Evolutionary conservation across 2,888 invertebrate genomes (phyloP).

Genomic region (Megalurothrips usitatus): DNA sequence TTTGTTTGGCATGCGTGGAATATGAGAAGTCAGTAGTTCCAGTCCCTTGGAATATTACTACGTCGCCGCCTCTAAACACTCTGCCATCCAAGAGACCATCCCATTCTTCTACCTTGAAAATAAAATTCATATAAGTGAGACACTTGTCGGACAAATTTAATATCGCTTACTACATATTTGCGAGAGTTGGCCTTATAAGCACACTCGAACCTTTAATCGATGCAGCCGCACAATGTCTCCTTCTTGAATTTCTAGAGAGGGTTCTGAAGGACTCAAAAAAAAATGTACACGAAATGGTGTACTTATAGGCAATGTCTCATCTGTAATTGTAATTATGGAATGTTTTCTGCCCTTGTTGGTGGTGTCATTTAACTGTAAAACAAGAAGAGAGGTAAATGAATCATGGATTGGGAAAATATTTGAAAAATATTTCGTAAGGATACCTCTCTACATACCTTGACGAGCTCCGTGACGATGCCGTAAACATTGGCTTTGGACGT

Average conservation of each 20-base stretch:
- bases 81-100: neutral
- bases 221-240: neutral
- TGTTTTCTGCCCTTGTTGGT: neutral
- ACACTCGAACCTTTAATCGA: neutral
- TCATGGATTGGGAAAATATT: neutral
- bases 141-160: no score
- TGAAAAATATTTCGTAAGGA: neutral
- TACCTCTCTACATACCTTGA: neutral
- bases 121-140: neutral
- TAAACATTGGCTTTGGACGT: neutral
- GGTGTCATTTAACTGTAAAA: neutral
- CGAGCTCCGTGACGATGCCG: neutral
- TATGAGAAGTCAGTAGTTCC: neutral
- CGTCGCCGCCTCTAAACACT: neutral
- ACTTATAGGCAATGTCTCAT: neutral
- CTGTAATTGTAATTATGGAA: neutral
- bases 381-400: neutral
- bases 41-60: neutral
- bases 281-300: neutral
- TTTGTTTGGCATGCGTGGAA: neutral
- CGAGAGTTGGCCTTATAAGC: neutral
- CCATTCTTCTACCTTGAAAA: neutral
- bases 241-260: neutral
- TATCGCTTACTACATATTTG: neutral
- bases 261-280: neutral